Evolutionary conservation across 2,113 vertebrate species (phyloP), one percentile per base, ranked within the genome.

Genomic region (Apus apus): DNA sequence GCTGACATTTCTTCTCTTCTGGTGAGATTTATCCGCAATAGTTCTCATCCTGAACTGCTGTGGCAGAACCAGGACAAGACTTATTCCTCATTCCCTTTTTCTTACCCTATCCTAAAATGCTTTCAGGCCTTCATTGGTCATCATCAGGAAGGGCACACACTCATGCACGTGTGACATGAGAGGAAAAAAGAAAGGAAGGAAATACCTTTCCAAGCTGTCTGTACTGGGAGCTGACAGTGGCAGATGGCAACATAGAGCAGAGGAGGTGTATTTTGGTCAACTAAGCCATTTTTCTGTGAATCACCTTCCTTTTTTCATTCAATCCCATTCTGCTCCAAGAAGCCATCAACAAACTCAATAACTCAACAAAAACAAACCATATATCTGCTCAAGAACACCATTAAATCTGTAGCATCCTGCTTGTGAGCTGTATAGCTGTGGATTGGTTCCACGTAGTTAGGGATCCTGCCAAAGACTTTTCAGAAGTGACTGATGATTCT

Each of bases 331-430:
- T 94, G 85, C 79, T 96, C 94, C 93, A 96, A 96, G 85, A 96
- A 95, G 61, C 93, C 90, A 96, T 92, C 95, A 96, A 94, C 85
- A 94, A 95, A 88, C 88, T 96, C 95, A 86, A 81, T 97, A 97
- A 97, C 91, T 94, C 95, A 94, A 96, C 87, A 91, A 87, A 96
- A 96, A 92, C 95, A 96, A 96, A 96, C 92, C 93, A 77, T 96
- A 96, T 95, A 97, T 97, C 90, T 93, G 92, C 76, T 94, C 1
- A 21, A 90, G 92, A 95, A 40, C 83, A 90, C 87, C 90, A 93
- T 96, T 95, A 96, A 95, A 78, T 86, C 93, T 96, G 93, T 94
- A 94, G 84, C 94, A 93, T 96, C 89, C 94, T 6, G 36, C 89
- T 94, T 90, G 93, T 1, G 38, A 94, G 91, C 93, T 94, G 43